phyloP scores from a whole-genome alignment of 2,797 vertebrate species.

The Enteromius mattozi region DNA sequence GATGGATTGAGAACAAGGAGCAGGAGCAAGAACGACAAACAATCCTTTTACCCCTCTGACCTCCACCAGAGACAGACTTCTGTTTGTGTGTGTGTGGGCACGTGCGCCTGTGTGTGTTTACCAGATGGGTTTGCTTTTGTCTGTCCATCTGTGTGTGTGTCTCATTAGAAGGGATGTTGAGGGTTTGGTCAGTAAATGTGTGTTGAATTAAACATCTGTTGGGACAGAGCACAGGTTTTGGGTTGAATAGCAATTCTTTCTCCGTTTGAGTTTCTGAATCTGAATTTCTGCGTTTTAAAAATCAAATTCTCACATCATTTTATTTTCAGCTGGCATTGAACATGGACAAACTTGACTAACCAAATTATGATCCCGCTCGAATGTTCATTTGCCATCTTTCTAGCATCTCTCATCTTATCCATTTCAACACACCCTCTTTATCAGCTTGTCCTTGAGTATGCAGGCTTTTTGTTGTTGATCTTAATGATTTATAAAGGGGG shows the following conservation, averaged over 20 bases:
- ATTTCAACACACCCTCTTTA: background rate
- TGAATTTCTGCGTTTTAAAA: background rate
- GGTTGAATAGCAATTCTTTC: slow-evolving; percentile 35
- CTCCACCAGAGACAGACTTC: slow-evolving; percentile 21
- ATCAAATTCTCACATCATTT: background rate
- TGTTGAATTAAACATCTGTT: slow-evolving; percentile 63
- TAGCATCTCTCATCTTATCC: background rate
- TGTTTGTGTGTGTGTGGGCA: slow-evolving; percentile 36
- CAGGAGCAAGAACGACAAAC: slow-evolving; percentile 48
- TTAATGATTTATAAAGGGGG: slow-evolving; percentile 60
- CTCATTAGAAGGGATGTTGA: slow-evolving; percentile 51
- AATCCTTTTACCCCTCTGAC: slow-evolving; percentile 45
- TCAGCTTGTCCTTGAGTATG: slow-evolving; percentile 46
- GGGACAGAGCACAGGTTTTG: background rate
- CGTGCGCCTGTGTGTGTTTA: slow-evolving; percentile 9
- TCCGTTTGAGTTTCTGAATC: background rate
- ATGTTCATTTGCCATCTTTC: background rate
- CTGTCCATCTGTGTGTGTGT: slow-evolving; percentile 12
- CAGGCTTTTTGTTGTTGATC: slow-evolving; percentile 36
- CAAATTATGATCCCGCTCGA: background rate
- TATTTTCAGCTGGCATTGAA: background rate
- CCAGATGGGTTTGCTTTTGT: slow-evolving; percentile 28
- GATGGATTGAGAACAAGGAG: slow-evolving; percentile 53
- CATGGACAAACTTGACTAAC: background rate
- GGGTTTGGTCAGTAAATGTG: slow-evolving; percentile 29